phyloP scores from a whole-genome alignment of 2,888 invertebrate species.

The Griposia aprilina region DNA sequence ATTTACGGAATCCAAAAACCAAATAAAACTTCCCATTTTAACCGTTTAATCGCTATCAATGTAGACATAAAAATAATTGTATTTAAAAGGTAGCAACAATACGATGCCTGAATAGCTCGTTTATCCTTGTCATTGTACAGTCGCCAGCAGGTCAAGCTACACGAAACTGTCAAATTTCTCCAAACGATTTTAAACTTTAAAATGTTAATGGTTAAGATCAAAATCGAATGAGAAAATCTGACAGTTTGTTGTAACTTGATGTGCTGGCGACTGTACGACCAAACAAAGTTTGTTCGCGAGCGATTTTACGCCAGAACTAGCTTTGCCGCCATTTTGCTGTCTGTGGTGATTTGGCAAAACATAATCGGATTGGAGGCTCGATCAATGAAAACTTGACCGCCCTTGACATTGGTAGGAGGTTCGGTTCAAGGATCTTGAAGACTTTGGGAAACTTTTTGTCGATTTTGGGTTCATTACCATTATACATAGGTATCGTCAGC shows the following conservation, averaged over 20 bases:
- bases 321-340: constrained; percentile 51
- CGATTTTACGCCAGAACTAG: constrained; percentile 68
- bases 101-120: constrained; percentile 60
- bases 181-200: too few relatives aligned
- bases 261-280: too few relatives aligned
- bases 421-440: constrained; percentile 2
- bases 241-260: too few relatives aligned
- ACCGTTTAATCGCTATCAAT: constrained; percentile 19
- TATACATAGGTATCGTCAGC: neutral
- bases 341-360: constrained; percentile 69
- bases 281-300: constrained; percentile 63
- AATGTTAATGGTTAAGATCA: too few relatives aligned
- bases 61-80: constrained; percentile 31
- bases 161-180: too few relatives aligned
- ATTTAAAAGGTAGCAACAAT: constrained; percentile 37
- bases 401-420: constrained; percentile 49
- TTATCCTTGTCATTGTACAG: constrained; percentile 70
- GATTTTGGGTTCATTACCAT: neutral
- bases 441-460: constrained; percentile 23
- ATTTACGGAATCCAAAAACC: neutral
- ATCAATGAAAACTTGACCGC: constrained; percentile 55
- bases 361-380: constrained; percentile 60
- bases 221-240: too few relatives aligned
- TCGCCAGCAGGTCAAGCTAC: too few relatives aligned
- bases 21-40: neutral